Base-by-base conservation (phyloP, 2,113 vertebrate species). In the Myotis yumanensis region DNA sequence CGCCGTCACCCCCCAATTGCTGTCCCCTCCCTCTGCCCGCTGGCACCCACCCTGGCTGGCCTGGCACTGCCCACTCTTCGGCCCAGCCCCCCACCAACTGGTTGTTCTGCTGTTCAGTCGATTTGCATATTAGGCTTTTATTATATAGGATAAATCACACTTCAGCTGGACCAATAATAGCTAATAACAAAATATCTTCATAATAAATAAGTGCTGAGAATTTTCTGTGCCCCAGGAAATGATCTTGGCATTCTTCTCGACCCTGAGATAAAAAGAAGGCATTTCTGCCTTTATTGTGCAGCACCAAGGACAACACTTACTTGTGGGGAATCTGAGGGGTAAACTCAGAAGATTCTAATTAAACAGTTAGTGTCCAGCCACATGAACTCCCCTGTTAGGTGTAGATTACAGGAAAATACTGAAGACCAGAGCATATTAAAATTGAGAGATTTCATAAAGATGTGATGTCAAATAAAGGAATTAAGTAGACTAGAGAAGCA, bases 371-470 rank as follows among this genome's bases (percentile, higher is more conserved):
- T 9, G 52, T 10, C 22, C 32, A 93, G 12, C 7, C 51, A 54
- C 3, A 11, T 22, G 12, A 71, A n/a, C 43, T 32, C 62, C 62
- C 83, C 23, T 66, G 72, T 72, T 25, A 52, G 8, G 22, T 35
- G 1, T 7, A 71, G 20, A n/a, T 25, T 23, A 25, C 5, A 84
- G 30, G 72, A 85, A 95, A 84, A 93, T 30, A 71, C 23, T 9
- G 17, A 95, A 79, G n/a, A n/a, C 16, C 40, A 18, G 28, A 23
- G n/a, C 30, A 79, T 72, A 80, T 48, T 59, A 75, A 76, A 86
- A 51, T 7, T 40, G 7, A 54, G 23, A 32, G 25, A 28, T 32
- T 69, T 80, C 66, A 75, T 30, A 16, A 52, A 68, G 43, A 68
- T 22, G 9, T 46, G 68, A 16, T 43, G 37, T 75, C 37, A 57